These are phyloP conservation scores for Harlomillsia oculata DNA, from an alignment of 1,140 invertebrate species.

Conservation along the genomic window DNA sequence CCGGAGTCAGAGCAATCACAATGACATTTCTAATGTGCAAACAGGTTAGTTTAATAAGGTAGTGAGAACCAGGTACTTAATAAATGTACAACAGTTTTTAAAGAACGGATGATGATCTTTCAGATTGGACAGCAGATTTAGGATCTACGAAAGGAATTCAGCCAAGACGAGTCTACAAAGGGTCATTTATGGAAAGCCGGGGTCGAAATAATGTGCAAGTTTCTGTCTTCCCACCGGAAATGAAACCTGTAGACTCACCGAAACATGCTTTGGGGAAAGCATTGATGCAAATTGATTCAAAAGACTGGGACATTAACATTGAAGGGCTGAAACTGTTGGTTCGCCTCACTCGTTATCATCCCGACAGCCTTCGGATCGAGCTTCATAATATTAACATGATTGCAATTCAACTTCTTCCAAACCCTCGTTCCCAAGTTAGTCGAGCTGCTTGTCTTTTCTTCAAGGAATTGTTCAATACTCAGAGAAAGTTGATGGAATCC, in stretches of 20 bases:
- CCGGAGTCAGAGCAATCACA: no score
- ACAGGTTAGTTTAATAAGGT: no score
- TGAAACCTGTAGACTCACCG: slow-evolving; percentile 49
- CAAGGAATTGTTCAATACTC: slow-evolving; percentile 61
- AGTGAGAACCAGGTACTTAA: no score
- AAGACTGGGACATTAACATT: slow-evolving; percentile 78
- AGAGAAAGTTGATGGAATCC: slow-evolving; percentile 62
- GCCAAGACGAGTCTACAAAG: no score
- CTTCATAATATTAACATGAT: slow-evolving; percentile 56
- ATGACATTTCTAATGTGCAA: no score
- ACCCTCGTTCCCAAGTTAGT: slow-evolving; percentile 81
- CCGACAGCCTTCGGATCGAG: slow-evolving; percentile 50
- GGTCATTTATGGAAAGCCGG: no score
- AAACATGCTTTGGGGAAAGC: slow-evolving; percentile 54
- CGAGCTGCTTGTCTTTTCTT: slow-evolving; percentile 69
- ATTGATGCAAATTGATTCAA: slow-evolving; percentile 55
- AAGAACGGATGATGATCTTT: no score
- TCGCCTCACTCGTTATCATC: slow-evolving; percentile 59
- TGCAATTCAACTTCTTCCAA: slow-evolving; percentile 66
- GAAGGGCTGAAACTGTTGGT: slow-evolving; percentile 63
- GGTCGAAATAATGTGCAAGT: no score
- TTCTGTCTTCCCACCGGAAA: slow-evolving; percentile 29
- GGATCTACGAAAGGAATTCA: no score
- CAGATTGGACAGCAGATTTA: no score
- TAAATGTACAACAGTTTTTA: no score